Evolutionary conservation across 2,797 vertebrate genomes (phyloP), one percentile per base, ranked within the genome.

Genomic region (Nothura maculosa): DNA sequence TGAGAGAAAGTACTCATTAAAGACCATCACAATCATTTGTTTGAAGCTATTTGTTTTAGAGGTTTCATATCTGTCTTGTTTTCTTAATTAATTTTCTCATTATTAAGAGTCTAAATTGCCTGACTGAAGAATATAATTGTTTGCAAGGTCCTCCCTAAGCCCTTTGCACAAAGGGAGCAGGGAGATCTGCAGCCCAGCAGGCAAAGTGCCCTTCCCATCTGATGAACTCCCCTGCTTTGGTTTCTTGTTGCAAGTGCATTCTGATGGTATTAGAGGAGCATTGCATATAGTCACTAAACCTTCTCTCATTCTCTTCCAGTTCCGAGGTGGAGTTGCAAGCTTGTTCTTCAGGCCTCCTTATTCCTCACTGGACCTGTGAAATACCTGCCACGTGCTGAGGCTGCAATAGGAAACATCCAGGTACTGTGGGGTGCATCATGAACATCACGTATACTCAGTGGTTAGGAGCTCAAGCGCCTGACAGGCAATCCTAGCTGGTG

Each of bases 221-320:
- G 54, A 68, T 42, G n/a, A 81, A 14, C 8, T 67, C 27, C 24
- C 83, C 32, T 47, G 15, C 1, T 54, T 86, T 18, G 45, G 5
- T 25, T 57, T 87, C 50, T 64, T 36, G 6, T 11, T 38, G 19
- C 45, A 64, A 21, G 1, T 2, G 14, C 52, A 16, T 5, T 7
- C 17, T 2, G 2, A 10, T 62, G 18, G 19, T 2, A 0, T 45
- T 74, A 50, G 22, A 36, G 38, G 9, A 30, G 11, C 3, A 2
- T 11, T 19, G 30, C 14, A 10, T 0, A 0, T 6, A 60, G 9
- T 20, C 47, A 45, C 77, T 55, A 4, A 10, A 47, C 34, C 27
- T 47, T 6, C 50, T 43, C 13, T 47, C 78, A 12, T 28, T 75
- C 27, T 64, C 30, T n/a, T 78, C 10, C 4, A 1, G 1, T 4